Percentiles rank a stretch among this genome's conserved stretches.
These are phyloP conservation scores for Anabas testudineus DNA, from an alignment of 2,797 vertebrate genomes.

Conservation along the genomic window DNA sequence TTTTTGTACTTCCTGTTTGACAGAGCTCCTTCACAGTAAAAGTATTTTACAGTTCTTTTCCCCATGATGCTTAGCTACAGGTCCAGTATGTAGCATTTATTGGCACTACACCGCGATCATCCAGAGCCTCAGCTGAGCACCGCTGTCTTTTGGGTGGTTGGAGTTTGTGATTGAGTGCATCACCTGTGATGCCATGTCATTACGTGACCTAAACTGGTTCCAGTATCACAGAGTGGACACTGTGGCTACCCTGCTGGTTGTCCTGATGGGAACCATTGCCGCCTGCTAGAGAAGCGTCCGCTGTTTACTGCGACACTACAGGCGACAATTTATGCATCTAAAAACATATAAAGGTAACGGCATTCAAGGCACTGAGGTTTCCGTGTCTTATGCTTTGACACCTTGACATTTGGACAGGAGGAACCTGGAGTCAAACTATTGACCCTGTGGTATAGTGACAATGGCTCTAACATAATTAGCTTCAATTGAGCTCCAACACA, in stretches of 20 bases:
- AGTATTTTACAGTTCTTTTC: too few species aligned
- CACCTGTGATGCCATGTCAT: conserved; percentile 48
- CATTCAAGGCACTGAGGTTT: too few species aligned
- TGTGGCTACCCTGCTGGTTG: not conserved
- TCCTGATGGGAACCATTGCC: rapidly evolving
- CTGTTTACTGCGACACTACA: not conserved
- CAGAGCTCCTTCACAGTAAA: too few species aligned
- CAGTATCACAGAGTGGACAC: conserved; percentile 56
- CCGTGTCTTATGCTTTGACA: too few species aligned
- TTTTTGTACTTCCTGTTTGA: too few species aligned
- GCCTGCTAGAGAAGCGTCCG: not conserved
- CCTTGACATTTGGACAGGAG: too few species aligned
- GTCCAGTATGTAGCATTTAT: conserved; percentile 30
- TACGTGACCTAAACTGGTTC: conserved; percentile 52
- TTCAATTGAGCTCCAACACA: too few species aligned
- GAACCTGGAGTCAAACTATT: too few species aligned
- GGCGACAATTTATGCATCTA: too few species aligned
- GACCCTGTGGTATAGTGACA: too few species aligned
- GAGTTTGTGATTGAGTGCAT: conserved; percentile 56
- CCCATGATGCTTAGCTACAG: conserved; percentile 46
- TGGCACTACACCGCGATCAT: conserved; percentile 31
- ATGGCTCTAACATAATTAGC: too few species aligned
- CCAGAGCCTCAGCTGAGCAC: conserved; percentile 28
- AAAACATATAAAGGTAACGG: too few species aligned
- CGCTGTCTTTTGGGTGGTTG: conserved; percentile 46